phyloP scores from a whole-genome alignment of 2,888 invertebrate genomes.

The Zygogramma bicolorata region DNA sequence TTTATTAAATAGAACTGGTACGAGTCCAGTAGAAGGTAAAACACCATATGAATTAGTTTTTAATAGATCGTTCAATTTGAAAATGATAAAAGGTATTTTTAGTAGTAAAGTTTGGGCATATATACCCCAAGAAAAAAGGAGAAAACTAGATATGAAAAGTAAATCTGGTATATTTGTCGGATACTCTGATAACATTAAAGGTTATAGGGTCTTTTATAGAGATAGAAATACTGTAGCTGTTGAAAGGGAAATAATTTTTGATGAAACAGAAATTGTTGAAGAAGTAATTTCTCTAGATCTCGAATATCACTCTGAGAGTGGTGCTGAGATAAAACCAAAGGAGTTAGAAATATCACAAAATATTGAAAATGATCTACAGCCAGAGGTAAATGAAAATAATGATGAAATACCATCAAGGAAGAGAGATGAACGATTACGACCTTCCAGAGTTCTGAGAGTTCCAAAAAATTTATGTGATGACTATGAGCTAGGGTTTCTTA shows the following conservation, averaged over 20 bases:
- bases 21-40: neutral
- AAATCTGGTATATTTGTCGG: conserved; percentile 57
- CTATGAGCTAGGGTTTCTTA: neutral
- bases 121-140: conserved; percentile 57
- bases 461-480: neutral
- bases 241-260: neutral
- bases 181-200: conserved; percentile 53
- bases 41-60: neutral
- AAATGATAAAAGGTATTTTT: neutral
- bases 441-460: neutral
- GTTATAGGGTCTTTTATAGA: conserved; percentile 28
- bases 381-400: neutral
- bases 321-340: neutral
- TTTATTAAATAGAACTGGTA: conserved; percentile 2
- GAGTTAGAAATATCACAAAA: neutral
- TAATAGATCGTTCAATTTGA: neutral
- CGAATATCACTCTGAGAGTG: neutral
- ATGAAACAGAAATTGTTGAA: neutral
- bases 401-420: neutral
- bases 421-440: neutral
- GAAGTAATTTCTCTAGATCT: neutral
- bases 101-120: conserved; percentile 30
- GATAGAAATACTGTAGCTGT: neutral
- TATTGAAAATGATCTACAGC: neutral
- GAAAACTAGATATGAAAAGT: conserved; percentile 58